Evolutionary conservation across 2,113 vertebrate species (phyloP).

Genomic region (Shinisaurus crocodilurus): DNA sequence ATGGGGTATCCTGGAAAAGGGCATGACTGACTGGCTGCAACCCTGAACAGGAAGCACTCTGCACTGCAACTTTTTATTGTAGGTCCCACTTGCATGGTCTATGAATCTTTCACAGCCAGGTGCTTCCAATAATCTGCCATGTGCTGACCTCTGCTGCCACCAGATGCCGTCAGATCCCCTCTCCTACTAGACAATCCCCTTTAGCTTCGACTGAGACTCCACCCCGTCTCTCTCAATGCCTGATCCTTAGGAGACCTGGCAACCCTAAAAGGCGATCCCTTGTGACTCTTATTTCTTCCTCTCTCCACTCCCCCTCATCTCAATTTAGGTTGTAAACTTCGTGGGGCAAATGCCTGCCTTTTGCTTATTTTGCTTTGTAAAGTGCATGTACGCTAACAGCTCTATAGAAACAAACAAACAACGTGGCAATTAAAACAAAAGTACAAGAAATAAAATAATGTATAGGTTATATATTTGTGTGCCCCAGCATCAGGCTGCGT

Average conservation of each 20-base stretch:
- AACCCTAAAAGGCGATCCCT: background rate
- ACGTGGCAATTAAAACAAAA: background rate
- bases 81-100: background rate
- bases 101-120: background rate
- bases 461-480: background rate
- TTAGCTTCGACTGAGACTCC: background rate
- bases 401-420: background rate
- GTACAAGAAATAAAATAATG: background rate
- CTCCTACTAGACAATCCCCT: background rate
- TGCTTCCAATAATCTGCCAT: background rate
- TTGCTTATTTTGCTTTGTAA: background rate
- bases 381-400: background rate
- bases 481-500: no score
- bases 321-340: background rate
- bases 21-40: no score
- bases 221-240: background rate
- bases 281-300: background rate
- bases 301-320: background rate
- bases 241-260: background rate
- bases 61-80: no score
- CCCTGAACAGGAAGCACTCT: no score
- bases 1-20: no score
- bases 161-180: background rate
- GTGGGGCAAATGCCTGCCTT: background rate
- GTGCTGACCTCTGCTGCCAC: background rate